A percentile compares a stretch with the other conserved stretches of the same genome.
phyloP scores from a whole-genome alignment of 2,888 invertebrate species.

The Adelphocoris suturalis region DNA sequence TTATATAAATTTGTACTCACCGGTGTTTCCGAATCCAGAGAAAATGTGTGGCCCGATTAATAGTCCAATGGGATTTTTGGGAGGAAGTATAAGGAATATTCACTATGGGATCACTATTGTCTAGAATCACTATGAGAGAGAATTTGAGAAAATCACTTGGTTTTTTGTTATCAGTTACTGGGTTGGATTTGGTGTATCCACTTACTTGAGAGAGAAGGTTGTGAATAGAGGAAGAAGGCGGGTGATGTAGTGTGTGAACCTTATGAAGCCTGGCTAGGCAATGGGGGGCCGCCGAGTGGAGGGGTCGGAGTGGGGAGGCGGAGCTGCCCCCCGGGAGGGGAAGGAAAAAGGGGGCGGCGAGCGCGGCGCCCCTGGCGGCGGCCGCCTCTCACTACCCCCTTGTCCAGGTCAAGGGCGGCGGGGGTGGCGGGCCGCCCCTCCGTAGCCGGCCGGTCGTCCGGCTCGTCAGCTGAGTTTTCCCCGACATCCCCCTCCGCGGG shows the following conservation, averaged over 20 bases:
- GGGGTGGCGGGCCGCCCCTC: background rate
- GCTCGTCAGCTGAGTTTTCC: background rate
- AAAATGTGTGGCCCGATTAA: conserved; percentile 10
- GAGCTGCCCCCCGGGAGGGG: background rate
- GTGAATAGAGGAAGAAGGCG: conserved; percentile 63
- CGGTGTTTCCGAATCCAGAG: conserved; percentile 48
- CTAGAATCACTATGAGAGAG: background rate
- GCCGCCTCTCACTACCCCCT: conserved; percentile 23
- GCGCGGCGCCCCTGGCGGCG: conserved; percentile 17
- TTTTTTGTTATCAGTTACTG: background rate
- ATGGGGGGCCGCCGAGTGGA: conserved; percentile 49
- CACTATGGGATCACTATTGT: conserved; percentile 39
- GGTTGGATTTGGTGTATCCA: background rate
- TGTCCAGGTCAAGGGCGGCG: conserved; percentile 61
- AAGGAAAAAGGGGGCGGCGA: conserved; percentile 16
- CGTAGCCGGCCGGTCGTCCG: background rate
- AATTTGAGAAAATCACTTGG: background rate
- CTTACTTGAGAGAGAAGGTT: conserved; percentile 65
- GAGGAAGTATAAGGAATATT: background rate
- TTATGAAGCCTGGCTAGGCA: conserved; percentile 69
- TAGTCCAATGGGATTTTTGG: background rate
- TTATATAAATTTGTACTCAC: conserved; percentile 33
- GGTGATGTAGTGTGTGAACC: conserved; percentile 58
- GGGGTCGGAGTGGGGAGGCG: conserved; percentile 32
- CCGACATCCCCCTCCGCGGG: background rate